Evolutionary conservation across 2,888 invertebrate species (phyloP), one percentile per base, ranked within the genome.

Genomic region (Dorcus parallelipipedus): DNA sequence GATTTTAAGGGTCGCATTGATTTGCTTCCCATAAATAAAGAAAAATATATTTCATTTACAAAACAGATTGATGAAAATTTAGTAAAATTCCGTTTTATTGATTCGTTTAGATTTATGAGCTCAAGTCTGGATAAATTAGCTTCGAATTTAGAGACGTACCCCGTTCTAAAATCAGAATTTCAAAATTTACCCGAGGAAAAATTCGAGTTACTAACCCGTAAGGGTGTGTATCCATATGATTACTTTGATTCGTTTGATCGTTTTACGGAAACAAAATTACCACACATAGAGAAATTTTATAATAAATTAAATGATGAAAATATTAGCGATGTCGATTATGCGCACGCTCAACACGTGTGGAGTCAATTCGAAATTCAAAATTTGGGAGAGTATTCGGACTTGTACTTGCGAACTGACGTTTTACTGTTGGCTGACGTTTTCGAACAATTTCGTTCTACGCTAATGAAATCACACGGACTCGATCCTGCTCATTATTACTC

Each of bases 261-360:
- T 51, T 45, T 71, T 3, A 39, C 62, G 6, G 65, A 65, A 6
- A 41, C 42, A 9, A 8, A 20, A 17, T 54, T 71, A 58, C 69
- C 67, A 9, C 20, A 57, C 9, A 61, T 54, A 55, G 59, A 64
- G n/a, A 33, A 49, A 8, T 71, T 70, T 62, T 66, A 55, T 40
- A 67, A 61, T 50, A 49, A 38, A 14, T 49, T 72, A 7, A 62
- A 20, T 4, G 56, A 69, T 23, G 52, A 58, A 26, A 40, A 58
- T 38, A 66, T 67, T 23, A 58, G 52, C 33, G 55, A 62, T 23
- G 60, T 58, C n/a, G 69, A 73, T 20, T 75, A 75, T 61, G 17
- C 54, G 7, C 70, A 72, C 60, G 73, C 73, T 6, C 9, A 62
- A 33, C 61, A 54, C 6, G 69, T 76, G 4, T 75, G 74, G 73